Conservation (phyloP, 2,797 vertebrate genomes). For the Acanthurus lineatus region DNA sequence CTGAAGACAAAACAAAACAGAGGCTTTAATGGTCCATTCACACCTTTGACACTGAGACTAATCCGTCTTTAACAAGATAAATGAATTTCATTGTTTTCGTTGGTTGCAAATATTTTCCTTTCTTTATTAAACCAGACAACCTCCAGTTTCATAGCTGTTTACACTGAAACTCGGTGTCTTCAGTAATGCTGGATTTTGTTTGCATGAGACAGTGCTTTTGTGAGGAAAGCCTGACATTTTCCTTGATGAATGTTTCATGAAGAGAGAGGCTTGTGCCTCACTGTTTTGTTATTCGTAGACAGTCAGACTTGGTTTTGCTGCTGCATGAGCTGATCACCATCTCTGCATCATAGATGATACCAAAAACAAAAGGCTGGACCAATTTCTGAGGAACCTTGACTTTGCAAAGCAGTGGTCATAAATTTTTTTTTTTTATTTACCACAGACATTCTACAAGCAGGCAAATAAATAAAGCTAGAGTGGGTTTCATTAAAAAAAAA, state of each 20-base stretch:
- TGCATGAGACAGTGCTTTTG: constrained; percentile 3
- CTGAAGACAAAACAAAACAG: constrained; percentile 10
- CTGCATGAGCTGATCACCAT: not conserved
- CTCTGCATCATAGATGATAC: constrained; percentile 1
- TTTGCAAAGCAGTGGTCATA: not conserved
- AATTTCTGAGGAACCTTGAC: constrained; percentile 1
- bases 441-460: constrained; percentile 45
- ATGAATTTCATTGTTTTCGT: not conserved
- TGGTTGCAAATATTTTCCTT: no score
- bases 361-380: not conserved
- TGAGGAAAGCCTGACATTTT: constrained; percentile 6
- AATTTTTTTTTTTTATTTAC: constrained; percentile 14
- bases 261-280: not conserved
- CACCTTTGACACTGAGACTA: constrained; percentile 5
- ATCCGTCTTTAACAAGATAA: not conserved
- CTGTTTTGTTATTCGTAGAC: no score
- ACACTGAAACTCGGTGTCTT: not conserved
- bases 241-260: not conserved
- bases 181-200: not conserved
- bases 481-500: constrained; percentile 28
- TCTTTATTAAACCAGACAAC: not conserved
- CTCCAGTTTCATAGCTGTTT: not conserved
- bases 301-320: not conserved
- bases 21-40: not conserved
- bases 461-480: constrained; percentile 19